These are phyloP conservation scores for Sarotherodon lohbergeri DNA, from an alignment of 2,113 vertebrate species.

Conservation along the genomic window DNA sequence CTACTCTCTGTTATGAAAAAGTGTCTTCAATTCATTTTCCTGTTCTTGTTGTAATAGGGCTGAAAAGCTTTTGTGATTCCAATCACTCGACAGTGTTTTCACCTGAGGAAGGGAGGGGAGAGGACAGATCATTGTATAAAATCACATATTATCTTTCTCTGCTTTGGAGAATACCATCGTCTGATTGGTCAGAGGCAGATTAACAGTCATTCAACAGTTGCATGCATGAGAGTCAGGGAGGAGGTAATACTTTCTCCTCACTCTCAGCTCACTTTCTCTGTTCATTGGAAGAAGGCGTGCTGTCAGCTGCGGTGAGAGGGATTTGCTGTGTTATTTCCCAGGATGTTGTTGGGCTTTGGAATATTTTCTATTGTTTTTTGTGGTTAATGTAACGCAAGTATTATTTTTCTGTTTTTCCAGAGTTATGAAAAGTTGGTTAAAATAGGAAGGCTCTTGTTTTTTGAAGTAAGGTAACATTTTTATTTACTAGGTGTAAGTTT, in stretches of 20 bases:
- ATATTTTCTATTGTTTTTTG: neutral
- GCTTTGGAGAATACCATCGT: neutral
- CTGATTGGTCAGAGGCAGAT: slow-evolving; percentile 58
- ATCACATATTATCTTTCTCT: slow-evolving; percentile 2
- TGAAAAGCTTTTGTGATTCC: neutral
- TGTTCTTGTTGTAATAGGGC: neutral
- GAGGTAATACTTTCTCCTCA: slow-evolving; percentile 15
- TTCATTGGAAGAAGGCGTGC: neutral
- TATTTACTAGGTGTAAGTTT: neutral
- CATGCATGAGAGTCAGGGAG: neutral
- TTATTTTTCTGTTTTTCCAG: neutral
- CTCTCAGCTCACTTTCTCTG: slow-evolving; percentile 38
- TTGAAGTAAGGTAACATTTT: neutral
- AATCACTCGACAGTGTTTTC: slow-evolving; percentile 19
- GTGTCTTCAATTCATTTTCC: neutral
- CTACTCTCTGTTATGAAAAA: neutral
- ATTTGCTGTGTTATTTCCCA: neutral
- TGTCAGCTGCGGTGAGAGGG: slow-evolving; percentile 37
- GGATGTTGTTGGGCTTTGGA: neutral
- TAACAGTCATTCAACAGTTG: slow-evolving; percentile 48
- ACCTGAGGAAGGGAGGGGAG: slow-evolving; percentile 12
- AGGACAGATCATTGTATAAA: neutral
- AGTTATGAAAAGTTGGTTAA: neutral
- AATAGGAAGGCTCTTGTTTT: neutral
- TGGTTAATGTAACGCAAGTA: neutral